Evolutionary conservation across 1,140 invertebrate genomes (phyloP).

Genomic region (Bombus impatiens): DNA sequence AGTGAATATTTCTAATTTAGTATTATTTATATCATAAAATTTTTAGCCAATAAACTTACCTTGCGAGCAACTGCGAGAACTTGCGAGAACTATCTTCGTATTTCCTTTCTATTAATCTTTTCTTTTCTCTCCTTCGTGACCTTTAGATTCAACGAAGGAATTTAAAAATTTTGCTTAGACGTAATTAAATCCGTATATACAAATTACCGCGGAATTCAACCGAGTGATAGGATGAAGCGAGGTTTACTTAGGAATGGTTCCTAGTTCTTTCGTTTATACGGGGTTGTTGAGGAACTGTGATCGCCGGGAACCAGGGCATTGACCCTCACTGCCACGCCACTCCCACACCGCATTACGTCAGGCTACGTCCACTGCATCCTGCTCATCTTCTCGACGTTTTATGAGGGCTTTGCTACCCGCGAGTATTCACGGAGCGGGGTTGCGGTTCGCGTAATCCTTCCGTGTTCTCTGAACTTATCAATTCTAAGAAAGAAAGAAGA

Average conservation of each 20-base stretch:
- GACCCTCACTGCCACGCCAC: constrained; percentile 68
- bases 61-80: not conserved
- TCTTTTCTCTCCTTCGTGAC: not conserved
- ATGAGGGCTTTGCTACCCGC: constrained; percentile 34
- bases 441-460: constrained; percentile 35
- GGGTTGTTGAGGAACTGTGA: constrained; percentile 73
- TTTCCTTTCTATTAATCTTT: not conserved
- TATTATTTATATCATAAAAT: not conserved
- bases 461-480: constrained; percentile 8
- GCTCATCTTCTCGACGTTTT: constrained; percentile 53
- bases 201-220: not conserved
- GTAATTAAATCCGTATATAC: not conserved
- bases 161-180: not conserved
- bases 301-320: constrained; percentile 68
- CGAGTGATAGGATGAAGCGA: not conserved
- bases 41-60: not conserved
- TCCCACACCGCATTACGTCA: constrained; percentile 77
- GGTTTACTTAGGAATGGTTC: constrained; percentile 42
- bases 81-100: not conserved
- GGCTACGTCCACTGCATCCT: constrained; percentile 58
- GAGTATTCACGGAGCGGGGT: constrained; percentile 34
- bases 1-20: too few species aligned
- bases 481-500: too few species aligned
- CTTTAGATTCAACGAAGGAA: not conserved
- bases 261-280: constrained; percentile 16